Evolutionary conservation across 2,888 invertebrate species (phyloP).

Genomic region (Philereme transversata): DNA sequence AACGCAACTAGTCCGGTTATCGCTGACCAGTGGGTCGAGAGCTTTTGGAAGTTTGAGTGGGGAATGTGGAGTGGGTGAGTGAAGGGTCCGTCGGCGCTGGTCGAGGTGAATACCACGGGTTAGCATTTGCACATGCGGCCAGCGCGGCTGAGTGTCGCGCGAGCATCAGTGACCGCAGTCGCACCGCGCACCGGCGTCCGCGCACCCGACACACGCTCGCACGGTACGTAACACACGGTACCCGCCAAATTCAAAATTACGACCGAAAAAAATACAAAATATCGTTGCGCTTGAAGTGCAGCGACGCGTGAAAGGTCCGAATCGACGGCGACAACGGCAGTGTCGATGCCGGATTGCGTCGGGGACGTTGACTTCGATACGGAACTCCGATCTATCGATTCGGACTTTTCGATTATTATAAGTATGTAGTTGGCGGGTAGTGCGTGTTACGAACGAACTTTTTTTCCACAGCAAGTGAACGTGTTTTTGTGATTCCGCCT

Average conservation of each 20-base stretch:
- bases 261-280: slow-evolving; percentile 52
- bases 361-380: slow-evolving; percentile 74
- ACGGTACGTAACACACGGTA: slow-evolving; percentile 69
- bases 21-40: slow-evolving; percentile 45
- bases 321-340: slow-evolving; percentile 58
- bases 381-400: slow-evolving; percentile 57
- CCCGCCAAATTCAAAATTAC: slow-evolving; percentile 75
- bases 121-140: slow-evolving; percentile 70
- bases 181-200: slow-evolving; percentile 71
- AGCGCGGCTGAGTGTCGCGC: slow-evolving; percentile 59
- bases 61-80: slow-evolving; percentile 29
- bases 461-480: slow-evolving; percentile 62
- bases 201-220: slow-evolving; percentile 71
- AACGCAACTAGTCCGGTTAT: slow-evolving; percentile 43
- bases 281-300: slow-evolving; percentile 69
- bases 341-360: slow-evolving; percentile 72
- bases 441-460: slow-evolving; percentile 62
- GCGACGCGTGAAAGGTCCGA: slow-evolving; percentile 68
- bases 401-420: slow-evolving; percentile 52
- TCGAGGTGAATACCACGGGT: slow-evolving; percentile 66
- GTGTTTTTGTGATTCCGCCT: slow-evolving; percentile 67
- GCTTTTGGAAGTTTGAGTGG: slow-evolving; percentile 33
- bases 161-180: slow-evolving; percentile 70
- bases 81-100: slow-evolving; percentile 43
- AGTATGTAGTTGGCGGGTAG: slow-evolving; percentile 67